Evolutionary conservation across 2,113 vertebrate genomes (phyloP).

Genomic region (Campylorhamphus procurvoides): DNA sequence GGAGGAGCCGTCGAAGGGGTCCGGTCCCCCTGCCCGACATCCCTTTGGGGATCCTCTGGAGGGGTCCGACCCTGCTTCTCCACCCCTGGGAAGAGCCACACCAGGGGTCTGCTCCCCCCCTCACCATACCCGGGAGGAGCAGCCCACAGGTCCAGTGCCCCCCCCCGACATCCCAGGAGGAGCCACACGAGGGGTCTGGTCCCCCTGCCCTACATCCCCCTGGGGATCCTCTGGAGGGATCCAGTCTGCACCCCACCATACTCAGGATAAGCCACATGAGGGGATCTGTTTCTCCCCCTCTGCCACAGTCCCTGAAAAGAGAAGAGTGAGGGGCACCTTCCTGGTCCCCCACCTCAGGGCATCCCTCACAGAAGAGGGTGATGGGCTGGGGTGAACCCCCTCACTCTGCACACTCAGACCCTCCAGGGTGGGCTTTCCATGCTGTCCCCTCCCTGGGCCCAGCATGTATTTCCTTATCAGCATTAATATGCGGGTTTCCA

Average conservation of each 20-base stretch:
- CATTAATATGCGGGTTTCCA: background rate
- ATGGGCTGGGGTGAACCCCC: background rate
- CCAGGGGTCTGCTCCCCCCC: too few species aligned
- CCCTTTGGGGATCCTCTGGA: background rate
- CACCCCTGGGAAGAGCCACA: too few species aligned
- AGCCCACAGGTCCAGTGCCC: background rate
- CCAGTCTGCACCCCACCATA: fast-evolving
- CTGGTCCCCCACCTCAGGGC: too few species aligned
- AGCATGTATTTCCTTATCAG: fast-evolving
- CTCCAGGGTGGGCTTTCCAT: background rate
- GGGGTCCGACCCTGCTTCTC: too few species aligned
- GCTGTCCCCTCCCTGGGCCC: background rate
- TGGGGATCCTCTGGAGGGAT: background rate
- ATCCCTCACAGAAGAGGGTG: fast-evolving
- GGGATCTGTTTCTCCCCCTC: too few species aligned
- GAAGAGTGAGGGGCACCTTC: fast-evolving
- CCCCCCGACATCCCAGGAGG: too few species aligned
- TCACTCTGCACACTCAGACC: fast-evolving
- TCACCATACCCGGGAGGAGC: too few species aligned
- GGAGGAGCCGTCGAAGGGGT: too few species aligned
- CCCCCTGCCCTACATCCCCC: background rate
- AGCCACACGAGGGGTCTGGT: too few species aligned
- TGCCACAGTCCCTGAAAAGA: background rate
- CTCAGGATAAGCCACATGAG: background rate
- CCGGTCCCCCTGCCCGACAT: background rate